Percentiles rank a stretch among this genome's conserved stretches.
phyloP scores from a whole-genome alignment of 2,113 vertebrate genomes.

The Larimichthys polyactis region DNA sequence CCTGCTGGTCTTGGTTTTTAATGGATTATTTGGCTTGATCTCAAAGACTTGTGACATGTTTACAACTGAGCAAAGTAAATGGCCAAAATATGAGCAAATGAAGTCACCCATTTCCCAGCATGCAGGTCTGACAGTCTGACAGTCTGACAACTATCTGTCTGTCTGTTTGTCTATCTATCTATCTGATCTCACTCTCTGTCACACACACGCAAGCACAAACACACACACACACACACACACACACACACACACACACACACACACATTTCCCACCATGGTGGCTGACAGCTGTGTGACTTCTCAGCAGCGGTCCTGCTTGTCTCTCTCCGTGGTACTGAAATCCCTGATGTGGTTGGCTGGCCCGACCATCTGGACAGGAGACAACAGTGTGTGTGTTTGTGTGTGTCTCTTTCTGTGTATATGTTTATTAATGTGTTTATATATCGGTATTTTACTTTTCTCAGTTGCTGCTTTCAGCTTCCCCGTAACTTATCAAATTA shows the following conservation, averaged over 20 bases:
- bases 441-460: constrained; percentile 20
- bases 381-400: neutral
- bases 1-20: neutral
- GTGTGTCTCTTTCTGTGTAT: neutral
- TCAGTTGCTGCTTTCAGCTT: constrained; percentile 21
- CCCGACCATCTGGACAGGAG: constrained; percentile 56
- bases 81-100: neutral
- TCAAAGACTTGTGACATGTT: neutral
- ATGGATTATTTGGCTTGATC: neutral
- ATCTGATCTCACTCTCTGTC: neutral
- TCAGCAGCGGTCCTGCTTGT: constrained; percentile 38
- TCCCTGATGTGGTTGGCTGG: constrained; percentile 24
- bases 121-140: no score
- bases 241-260: constrained; percentile 3
- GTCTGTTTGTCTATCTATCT: neutral
- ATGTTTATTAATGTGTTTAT: neutral
- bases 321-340: constrained; percentile 83
- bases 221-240: constrained; percentile 2
- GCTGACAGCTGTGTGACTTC: constrained; percentile 34
- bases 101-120: neutral
- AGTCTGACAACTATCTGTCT: neutral
- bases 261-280: constrained; percentile 1
- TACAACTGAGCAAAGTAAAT: neutral
- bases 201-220: constrained; percentile 2
- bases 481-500: constrained; percentile 18